Evolutionary conservation across 2,797 vertebrate genomes (phyloP).

Genomic region (Etheostoma nigrum): DNA sequence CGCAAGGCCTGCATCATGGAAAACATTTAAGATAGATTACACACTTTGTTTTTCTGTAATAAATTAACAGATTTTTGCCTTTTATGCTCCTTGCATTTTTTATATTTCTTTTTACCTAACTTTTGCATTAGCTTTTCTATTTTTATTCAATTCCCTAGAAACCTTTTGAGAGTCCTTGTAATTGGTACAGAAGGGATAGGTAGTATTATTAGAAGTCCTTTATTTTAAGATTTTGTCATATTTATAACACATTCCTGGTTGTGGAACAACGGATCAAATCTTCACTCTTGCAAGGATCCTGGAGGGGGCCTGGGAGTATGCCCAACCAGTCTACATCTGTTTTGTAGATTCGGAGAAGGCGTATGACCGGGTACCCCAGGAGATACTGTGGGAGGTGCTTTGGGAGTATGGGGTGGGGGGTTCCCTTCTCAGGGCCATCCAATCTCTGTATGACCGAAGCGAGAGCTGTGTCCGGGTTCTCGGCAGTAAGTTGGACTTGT

Average conservation of each 20-base stretch:
- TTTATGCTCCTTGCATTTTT: not conserved
- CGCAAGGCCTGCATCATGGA: not conserved
- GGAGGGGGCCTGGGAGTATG: too few species aligned
- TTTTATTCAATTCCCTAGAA: not conserved
- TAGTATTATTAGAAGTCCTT: not conserved
- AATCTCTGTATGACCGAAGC: too few species aligned
- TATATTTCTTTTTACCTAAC: not conserved
- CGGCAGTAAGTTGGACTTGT: too few species aligned
- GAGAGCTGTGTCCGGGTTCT: too few species aligned
- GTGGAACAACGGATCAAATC: too few species aligned
- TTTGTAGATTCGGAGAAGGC: too few species aligned
- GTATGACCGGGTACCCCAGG: too few species aligned
- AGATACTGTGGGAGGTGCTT: too few species aligned
- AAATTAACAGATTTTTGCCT: not conserved
- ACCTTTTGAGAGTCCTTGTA: not conserved
- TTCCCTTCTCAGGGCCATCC: too few species aligned
- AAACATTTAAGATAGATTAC: not conserved
- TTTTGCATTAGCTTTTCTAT: not conserved
- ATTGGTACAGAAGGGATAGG: not conserved
- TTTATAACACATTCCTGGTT: not conserved
- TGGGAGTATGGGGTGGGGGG: too few species aligned
- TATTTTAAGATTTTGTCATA: slow-evolving; percentile 3
- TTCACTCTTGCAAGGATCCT: too few species aligned
- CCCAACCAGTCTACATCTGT: too few species aligned
- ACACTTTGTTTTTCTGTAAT: slow-evolving; percentile 13